Evolutionary conservation across 2,797 vertebrate genomes (phyloP).

Genomic region (Pangasius mekongensis): DNA sequence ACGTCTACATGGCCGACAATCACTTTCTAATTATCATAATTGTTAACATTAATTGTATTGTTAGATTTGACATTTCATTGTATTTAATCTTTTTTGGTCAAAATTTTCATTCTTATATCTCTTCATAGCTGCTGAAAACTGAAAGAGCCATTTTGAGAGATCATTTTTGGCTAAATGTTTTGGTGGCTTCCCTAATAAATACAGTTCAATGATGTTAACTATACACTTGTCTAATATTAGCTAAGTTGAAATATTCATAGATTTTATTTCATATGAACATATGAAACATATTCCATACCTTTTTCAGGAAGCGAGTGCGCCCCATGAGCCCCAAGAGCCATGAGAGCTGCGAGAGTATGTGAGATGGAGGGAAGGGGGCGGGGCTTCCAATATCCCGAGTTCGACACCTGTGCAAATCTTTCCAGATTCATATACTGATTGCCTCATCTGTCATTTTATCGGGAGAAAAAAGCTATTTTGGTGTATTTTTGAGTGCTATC

Average conservation of each 20-base stretch:
- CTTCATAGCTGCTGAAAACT: too few species aligned
- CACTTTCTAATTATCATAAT: background rate
- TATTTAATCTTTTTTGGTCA: background rate
- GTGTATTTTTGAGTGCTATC: background rate
- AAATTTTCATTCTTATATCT: background rate
- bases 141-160: background rate
- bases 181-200: background rate
- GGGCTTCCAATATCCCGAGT: background rate
- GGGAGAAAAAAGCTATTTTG: background rate
- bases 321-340: background rate
- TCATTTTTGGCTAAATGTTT: background rate
- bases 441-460: background rate
- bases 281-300: background rate
- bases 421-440: background rate
- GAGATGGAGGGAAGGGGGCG: background rate
- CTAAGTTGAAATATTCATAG: background rate
- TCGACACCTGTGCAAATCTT: background rate
- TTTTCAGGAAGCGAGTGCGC: background rate
- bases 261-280: background rate
- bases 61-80: background rate
- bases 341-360: background rate
- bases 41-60: background rate
- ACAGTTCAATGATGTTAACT: background rate
- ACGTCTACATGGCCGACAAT: background rate
- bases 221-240: background rate